Evolutionary conservation across 1,140 invertebrate species (phyloP).

Genomic region (Carposina sasakii): DNA sequence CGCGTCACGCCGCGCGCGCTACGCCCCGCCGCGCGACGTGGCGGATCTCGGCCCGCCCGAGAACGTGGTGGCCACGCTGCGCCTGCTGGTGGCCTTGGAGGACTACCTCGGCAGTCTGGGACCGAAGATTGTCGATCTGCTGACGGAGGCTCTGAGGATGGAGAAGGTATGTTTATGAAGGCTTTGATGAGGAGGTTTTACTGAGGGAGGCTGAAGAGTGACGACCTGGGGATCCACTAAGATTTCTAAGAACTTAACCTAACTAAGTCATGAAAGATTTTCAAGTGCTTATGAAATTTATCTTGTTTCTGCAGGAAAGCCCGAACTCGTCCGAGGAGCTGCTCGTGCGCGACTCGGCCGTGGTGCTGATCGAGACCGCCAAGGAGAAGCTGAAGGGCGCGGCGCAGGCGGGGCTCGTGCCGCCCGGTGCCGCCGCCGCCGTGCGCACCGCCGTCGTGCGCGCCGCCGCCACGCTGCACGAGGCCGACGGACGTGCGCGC

Average conservation of each 20-base stretch:
- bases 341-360: slow-evolving; percentile 79
- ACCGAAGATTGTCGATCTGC: slow-evolving; percentile 81
- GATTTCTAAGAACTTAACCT: too few species aligned
- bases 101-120: slow-evolving; percentile 85
- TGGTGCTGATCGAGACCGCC: slow-evolving; percentile 84
- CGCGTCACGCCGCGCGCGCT: slow-evolving; percentile 15
- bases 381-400: slow-evolving; percentile 90
- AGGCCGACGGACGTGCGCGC: slow-evolving; percentile 71
- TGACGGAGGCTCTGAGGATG: slow-evolving; percentile 82
- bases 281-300: slow-evolving; percentile 30
- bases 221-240: too few species aligned
- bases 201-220: too few species aligned
- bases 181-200: too few species aligned
- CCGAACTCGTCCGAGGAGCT: slow-evolving; percentile 83
- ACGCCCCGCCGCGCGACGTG: slow-evolving; percentile 26
- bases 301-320: slow-evolving; percentile 41
- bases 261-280: too few species aligned
- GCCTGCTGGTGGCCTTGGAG: slow-evolving; percentile 85
- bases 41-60: slow-evolving; percentile 46
- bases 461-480: slow-evolving; percentile 79
- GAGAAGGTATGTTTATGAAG: too few species aligned
- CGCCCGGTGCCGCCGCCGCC: slow-evolving; percentile 75
- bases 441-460: slow-evolving; percentile 75
- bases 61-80: slow-evolving; percentile 80
- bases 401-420: slow-evolving; percentile 82